Evolutionary conservation across 92 coral and sea anemone genomes (phyloP), one percentile per base, ranked within the genome.

Genomic region (Palythoa heliodiscus): DNA sequence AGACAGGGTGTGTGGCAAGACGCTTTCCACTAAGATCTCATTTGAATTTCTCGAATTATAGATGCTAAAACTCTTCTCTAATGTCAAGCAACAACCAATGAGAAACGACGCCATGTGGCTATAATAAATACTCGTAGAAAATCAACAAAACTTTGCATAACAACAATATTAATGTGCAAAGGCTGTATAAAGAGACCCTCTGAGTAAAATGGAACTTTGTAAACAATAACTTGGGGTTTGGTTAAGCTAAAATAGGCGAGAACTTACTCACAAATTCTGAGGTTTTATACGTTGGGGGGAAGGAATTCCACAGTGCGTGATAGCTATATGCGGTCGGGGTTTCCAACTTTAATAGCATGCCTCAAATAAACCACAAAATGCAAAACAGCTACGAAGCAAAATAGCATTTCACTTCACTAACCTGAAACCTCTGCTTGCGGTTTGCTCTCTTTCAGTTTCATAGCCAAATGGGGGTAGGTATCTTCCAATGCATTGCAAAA

Each of bases 401-500:
- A 80, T 47, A 80, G 58, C 74, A 80, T 14, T 23, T 43, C 10
- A 66, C 73, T 66, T 35, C 61, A 80, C 92, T 83, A 58, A 94
- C 98, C 98, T 85, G 82, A 43, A 35, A 83, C 89, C 57, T 94
- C 98, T 47, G 83, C 82, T 69, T 88, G 92, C 10, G 95, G 89
- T 38, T 89, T 93, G 72, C 86, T 94, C 9, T 86, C 91, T 48
- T 77, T 77, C 78, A 94, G 57, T 38, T 87, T 88, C 19, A 90
- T 85, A 29, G 98, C 98, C 37, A 94, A 88, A 69, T 92, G 90
- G 0, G 98, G 98, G 77, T 87, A 88, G 0, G 87, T 78, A 29
- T 94, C 98, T 50, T 92, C 95, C 52, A 94, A 83, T 25, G 93
- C 93, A 55, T 66, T 87, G 87, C 95, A 92, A 16, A 94, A 88